Conservation (phyloP, 2,888 invertebrate species). For the Amiota communis region DNA sequence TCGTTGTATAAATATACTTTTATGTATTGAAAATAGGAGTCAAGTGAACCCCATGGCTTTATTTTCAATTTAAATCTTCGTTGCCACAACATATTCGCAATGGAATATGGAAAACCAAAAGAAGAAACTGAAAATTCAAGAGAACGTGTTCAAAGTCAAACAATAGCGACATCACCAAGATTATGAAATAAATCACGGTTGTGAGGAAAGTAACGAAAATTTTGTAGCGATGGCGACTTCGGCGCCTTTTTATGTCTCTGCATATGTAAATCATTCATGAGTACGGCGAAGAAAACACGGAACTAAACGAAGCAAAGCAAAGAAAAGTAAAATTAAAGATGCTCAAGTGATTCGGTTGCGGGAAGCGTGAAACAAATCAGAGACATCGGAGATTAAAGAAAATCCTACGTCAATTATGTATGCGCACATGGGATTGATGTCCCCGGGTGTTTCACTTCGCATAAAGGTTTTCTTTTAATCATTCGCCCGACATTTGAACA, state of each 20-base stretch:
- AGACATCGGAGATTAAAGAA: constrained; percentile 52
- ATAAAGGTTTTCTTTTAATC: constrained; percentile 50
- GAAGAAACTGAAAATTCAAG: constrained; percentile 30
- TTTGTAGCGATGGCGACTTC: constrained; percentile 10
- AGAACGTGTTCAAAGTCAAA: constrained; percentile 30
- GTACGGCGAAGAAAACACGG: neutral
- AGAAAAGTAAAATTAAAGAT: constrained; percentile 2
- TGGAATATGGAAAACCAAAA: neutral
- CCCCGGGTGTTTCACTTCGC: constrained; percentile 52
- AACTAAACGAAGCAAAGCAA: constrained; percentile 6
- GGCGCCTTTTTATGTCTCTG: constrained; percentile 3
- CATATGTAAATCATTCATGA: constrained; percentile 50
- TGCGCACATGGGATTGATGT: constrained; percentile 48
- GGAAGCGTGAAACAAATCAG: constrained; percentile 42
- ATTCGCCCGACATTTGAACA: constrained; percentile 32
- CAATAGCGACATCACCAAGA: constrained; percentile 29
- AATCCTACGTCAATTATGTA: constrained; percentile 56
- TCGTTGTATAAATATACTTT: too few species aligned
- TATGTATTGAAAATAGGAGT: too few species aligned
- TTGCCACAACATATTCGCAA: neutral
- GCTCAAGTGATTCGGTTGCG: constrained; percentile 28
- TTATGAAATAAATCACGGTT: constrained; percentile 9
- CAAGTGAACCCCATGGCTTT: neutral
- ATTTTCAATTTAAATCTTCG: constrained; percentile 12
- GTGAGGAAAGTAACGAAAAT: neutral